Percentiles rank a stretch among this genome's conserved stretches.
Evolutionary conservation across 2,888 invertebrate genomes (phyloP).

Genomic region (Diadegma fenestrale): DNA sequence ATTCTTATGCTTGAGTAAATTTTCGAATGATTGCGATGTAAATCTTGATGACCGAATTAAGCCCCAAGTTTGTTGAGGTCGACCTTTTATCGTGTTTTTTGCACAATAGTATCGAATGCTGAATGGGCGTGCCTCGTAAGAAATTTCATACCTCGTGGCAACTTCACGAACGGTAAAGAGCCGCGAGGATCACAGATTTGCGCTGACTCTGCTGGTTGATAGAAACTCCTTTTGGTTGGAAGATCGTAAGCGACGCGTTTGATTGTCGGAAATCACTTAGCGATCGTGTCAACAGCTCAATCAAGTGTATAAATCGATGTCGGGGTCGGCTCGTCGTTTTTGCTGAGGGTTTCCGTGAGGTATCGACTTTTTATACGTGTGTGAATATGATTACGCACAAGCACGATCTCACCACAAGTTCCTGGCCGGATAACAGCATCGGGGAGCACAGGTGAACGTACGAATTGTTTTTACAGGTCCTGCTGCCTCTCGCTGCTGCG

Average conservation of each 20-base stretch:
- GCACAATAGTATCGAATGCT: conserved; percentile 18
- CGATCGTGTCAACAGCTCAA: conserved; percentile 61
- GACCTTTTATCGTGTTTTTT: background rate
- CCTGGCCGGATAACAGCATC: background rate
- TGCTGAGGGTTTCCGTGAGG: background rate
- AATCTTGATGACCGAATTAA: background rate
- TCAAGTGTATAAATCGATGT: conserved; percentile 49
- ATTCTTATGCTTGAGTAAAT: background rate
- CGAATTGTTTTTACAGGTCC: conserved; percentile 48
- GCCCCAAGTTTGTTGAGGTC: background rate
- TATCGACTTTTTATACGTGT: background rate
- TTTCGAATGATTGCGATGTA: background rate
- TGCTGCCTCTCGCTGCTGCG: conserved; percentile 55
- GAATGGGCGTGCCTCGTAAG: background rate
- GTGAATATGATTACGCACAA: background rate
- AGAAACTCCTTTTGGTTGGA: background rate
- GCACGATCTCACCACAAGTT: conserved; percentile 23
- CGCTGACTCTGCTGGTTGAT: conserved; percentile 1
- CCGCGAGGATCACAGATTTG: background rate
- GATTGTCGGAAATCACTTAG: conserved; percentile 41
- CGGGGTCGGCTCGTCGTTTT: conserved; percentile 2
- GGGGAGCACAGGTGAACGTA: conserved; percentile 65
- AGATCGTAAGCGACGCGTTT: background rate
- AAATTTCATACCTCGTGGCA: conserved; percentile 9
- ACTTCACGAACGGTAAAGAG: background rate